Base-by-base conservation (phyloP, 2,888 invertebrate genomes). In the Nomada fucata region DNA sequence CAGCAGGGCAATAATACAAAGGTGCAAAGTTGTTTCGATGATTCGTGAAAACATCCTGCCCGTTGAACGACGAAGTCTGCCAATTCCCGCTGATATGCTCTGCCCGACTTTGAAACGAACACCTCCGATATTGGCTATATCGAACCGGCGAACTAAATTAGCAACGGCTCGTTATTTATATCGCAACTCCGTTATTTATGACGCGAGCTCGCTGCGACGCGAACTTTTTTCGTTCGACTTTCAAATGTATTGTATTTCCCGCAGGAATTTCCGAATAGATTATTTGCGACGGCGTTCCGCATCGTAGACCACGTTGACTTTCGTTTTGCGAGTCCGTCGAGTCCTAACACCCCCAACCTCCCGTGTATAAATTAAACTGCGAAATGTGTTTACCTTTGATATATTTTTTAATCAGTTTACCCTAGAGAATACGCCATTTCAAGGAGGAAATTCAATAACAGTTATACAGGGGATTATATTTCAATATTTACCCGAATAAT, bases 81-180 rank as follows among this genome's bases (percentile, higher is more conserved):
- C 42, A 11, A 18, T 13, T 26, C 18, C n/a, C 42, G 52, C 10
- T 59, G 50, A 67, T 69, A 59, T 7, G 69, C 10, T 59, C 23
- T 36, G 65, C 29, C 47, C 63, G 20, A 44, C 47, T 53, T 42
- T 44, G 47, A 79, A 79, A 82, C 70, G 75, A 76, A 78, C 77
- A 74, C 76, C 61, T 74, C 57, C 64, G 74, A 70, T 75, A 70
- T 60, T 23, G 63, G 60, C 59, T 82, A 73, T 87, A 89, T 85
- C 86, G 78, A 76, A 75, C 75, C 83, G 70, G 64, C 72, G 63
- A 86, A 86, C 87, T 82, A 87, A 87, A 89, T 88, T 87, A 87
- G 87, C 76, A 83, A 74, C 63, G 82, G 50, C 76, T 69, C 60
- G 79, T 86, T 88, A 86, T 86, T 89, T 86, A 86, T 81, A 86